phyloP scores from a whole-genome alignment of 2,888 invertebrate species.

The Silvanus unidentatus region DNA sequence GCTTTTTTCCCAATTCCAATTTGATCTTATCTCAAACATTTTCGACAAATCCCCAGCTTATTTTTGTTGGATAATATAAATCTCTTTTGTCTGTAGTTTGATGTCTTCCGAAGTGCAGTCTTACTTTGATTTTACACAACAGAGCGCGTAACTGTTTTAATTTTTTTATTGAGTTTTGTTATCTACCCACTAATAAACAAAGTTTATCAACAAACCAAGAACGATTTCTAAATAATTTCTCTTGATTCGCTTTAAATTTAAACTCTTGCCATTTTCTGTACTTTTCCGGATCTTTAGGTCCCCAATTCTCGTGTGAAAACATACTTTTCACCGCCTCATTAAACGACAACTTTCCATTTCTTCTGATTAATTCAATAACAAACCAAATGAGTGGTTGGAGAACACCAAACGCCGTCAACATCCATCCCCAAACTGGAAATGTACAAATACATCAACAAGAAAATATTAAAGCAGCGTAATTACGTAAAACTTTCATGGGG shows the following conservation, averaged over 20 bases:
- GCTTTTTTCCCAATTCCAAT: too few species aligned
- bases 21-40: too few species aligned
- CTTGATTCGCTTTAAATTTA: conserved; percentile 36
- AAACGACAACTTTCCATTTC: conserved; percentile 2
- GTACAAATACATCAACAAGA: not conserved
- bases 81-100: too few species aligned
- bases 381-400: conserved; percentile 24
- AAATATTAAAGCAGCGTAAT: conserved; percentile 4
- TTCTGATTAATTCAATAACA: conserved; percentile 15
- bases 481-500: conserved; percentile 25
- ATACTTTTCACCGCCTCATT: conserved; percentile 36
- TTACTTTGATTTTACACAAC: too few species aligned
- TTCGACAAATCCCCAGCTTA: too few species aligned
- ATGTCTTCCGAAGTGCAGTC: too few species aligned
- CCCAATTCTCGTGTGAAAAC: conserved; percentile 42
- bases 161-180: not conserved
- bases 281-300: conserved; percentile 37
- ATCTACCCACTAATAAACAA: conserved; percentile 12
- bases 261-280: conserved; percentile 41
- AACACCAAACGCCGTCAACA: conserved; percentile 20
- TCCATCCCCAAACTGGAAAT: conserved; percentile 47
- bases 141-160: too few species aligned
- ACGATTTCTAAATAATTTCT: conserved; percentile 20
- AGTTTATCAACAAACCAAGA: conserved; percentile 21
- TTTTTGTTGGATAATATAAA: too few species aligned